Evolutionary conservation across 1,140 invertebrate species (phyloP), one percentile per base, ranked within the genome.

Genomic region (Temnothorax nylanderi): DNA sequence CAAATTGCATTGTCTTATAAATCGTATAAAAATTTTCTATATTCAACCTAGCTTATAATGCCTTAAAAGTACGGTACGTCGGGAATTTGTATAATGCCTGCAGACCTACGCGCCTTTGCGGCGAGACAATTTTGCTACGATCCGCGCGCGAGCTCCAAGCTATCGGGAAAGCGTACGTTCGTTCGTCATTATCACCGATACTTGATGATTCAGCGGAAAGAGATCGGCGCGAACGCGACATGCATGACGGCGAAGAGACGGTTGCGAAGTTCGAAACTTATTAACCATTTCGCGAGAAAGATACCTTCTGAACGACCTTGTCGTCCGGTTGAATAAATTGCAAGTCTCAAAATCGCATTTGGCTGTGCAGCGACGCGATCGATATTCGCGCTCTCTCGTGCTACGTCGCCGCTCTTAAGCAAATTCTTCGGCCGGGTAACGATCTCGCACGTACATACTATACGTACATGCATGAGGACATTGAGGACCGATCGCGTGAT

Each of bases 1-100:
- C 67, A 60, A 75, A 62, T 60, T 84, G 41, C 69, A 88, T 92
- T 77, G 65, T 81, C 78, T 92, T 91, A 91, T 91, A 91, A 92
- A 90, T 92, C 76, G 92, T 92, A 92, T 92, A 91, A 92, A 92
- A 92, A 92, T 90, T 65, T 87, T 56, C 10, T 47, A 74, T 87
- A 87, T 75, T 90, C 76, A 76, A 86, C 58, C 91, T 92, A 92
- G 74, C 89, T 90, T 92, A 76, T 86, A 86, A 89, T 86, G 87
- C 56, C 87, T 86, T 91, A 91, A 78, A 74, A 75, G n/a, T 91
- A 90, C 58, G 72, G 37, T 90, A 69, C 34, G 47, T 90, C 34
- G 76, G 77, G 88, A 86, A 90, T 90, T 88, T 60, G 41, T 78
- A 49, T 88, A 67, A 80, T 91, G 64, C 58, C 89, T 91, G 85